These are phyloP conservation scores for Oceanodroma tethys DNA, from an alignment of 2,113 vertebrate genomes.

Conservation along the genomic window DNA sequence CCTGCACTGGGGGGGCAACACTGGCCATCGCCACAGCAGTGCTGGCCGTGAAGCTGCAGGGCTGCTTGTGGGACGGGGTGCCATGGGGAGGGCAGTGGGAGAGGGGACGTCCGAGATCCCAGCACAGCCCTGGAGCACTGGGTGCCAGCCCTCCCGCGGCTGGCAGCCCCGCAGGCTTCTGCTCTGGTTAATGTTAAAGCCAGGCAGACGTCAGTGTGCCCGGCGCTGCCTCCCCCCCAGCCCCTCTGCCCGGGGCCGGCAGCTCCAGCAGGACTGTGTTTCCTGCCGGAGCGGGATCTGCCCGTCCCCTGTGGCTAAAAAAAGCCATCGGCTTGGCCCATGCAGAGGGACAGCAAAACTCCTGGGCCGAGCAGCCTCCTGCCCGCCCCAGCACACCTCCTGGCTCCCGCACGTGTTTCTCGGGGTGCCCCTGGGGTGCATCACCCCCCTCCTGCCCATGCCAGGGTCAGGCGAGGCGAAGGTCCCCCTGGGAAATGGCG, in stretches of 20 bases:
- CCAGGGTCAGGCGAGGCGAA: not conserved
- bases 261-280: not conserved
- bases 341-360: not conserved
- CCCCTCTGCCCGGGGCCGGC: not conserved
- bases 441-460: rapidly evolving
- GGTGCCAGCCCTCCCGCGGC: not conserved
- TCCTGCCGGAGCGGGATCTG: not conserved
- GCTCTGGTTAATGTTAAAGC: conserved; percentile 55
- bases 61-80: not conserved
- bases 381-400: not conserved
- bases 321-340: conserved; percentile 6
- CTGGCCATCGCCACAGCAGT: rapidly evolving
- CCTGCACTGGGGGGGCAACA: not conserved
- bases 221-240: not conserved
- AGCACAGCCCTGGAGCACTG: not conserved
- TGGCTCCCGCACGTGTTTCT: rapidly evolving
- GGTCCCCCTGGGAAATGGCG: not conserved
- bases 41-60: not conserved
- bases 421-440: not conserved
- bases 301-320: not conserved
- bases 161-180: not conserved
- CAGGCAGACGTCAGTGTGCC: not conserved
- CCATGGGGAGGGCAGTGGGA: too few species aligned
- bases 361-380: not conserved
- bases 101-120: not conserved